phyloP scores from a whole-genome alignment of 1,140 invertebrate genomes.

The Samia ricini region DNA sequence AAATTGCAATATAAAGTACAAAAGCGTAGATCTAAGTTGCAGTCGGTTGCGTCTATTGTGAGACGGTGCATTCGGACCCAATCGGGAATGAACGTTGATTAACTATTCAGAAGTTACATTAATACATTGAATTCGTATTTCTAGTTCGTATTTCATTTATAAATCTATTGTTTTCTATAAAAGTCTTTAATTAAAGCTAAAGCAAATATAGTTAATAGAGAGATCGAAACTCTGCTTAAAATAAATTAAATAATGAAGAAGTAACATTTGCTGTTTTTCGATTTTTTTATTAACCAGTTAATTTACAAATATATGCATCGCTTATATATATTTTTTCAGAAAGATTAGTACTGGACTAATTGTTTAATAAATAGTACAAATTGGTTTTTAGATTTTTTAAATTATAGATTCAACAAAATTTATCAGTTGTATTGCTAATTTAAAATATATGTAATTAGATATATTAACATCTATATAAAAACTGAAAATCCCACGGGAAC shows the following conservation, averaged over 20 bases:
- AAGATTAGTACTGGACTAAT: conserved; percentile 13
- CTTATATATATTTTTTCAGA: too few species aligned
- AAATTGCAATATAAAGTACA: conserved; percentile 6
- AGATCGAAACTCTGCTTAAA: too few species aligned
- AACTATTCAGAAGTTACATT: conserved; percentile 57
- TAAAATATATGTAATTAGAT: background rate
- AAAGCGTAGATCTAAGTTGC: background rate
- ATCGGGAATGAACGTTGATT: conserved; percentile 67
- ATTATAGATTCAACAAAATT: background rate
- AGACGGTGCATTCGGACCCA: conserved; percentile 42
- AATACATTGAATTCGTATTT: conserved; percentile 47
- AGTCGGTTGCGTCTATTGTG: conserved; percentile 59
- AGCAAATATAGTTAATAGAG: too few species aligned
- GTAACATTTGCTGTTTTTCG: too few species aligned
- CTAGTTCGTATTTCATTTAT: background rate
- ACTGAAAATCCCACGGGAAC: too few species aligned
- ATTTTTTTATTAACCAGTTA: too few species aligned
- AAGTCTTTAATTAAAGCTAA: too few species aligned
- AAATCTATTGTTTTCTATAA: background rate
- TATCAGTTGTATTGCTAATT: background rate
- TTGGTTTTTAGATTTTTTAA: background rate
- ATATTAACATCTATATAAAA: too few species aligned
- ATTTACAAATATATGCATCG: too few species aligned
- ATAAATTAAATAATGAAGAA: too few species aligned
- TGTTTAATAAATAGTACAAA: conserved; percentile 24